phyloP scores from a whole-genome alignment of 1,140 invertebrate genomes.

The Pseudachorutes palmiensis region DNA sequence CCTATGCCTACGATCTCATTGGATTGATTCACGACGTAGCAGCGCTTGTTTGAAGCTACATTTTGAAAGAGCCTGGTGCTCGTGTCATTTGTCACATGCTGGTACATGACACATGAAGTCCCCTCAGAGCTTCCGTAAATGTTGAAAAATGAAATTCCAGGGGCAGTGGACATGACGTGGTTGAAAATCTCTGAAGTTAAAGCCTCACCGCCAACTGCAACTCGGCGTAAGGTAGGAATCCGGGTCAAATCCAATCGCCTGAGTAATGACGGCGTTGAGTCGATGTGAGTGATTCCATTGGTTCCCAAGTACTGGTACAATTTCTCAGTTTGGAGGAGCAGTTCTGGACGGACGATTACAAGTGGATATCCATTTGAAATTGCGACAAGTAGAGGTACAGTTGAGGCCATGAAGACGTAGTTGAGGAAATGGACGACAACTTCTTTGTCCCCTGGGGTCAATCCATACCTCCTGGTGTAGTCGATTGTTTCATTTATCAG shows the following conservation, averaged over 20 bases:
- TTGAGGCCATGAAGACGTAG: not conserved
- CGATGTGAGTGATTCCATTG: not conserved
- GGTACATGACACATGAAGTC: not conserved
- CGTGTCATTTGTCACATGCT: not conserved
- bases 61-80: not conserved
- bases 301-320: not conserved
- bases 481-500: not conserved
- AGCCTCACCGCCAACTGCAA: slow-evolving; percentile 1
- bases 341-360: not conserved
- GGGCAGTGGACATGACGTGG: not conserved
- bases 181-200: not conserved
- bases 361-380: not conserved
- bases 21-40: not conserved
- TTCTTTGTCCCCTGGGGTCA: not conserved
- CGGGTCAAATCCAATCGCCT: not conserved
- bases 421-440: slow-evolving; percentile 2
- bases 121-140: not conserved
- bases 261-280: not conserved
- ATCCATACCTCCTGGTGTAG: not conserved
- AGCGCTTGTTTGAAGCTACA: not conserved
- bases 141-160: not conserved
- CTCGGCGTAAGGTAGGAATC: not conserved
- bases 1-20: not conserved
- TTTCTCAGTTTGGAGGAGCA: slow-evolving; percentile 1
- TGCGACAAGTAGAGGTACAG: not conserved